Evolutionary conservation across 2,888 invertebrate species (phyloP).

Genomic region (Cheilosia urbana): DNA sequence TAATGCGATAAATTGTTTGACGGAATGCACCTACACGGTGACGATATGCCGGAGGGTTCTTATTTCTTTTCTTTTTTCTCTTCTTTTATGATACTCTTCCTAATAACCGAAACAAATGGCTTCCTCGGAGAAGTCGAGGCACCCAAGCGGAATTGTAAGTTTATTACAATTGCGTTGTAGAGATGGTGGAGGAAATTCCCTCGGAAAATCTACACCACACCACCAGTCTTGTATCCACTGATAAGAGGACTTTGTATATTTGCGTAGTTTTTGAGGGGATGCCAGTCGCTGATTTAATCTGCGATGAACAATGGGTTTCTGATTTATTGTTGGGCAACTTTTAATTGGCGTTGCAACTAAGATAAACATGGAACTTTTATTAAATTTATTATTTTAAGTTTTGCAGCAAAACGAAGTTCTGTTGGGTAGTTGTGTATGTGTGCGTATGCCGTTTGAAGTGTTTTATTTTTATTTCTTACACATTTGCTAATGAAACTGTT

Average conservation of each 20-base stretch:
- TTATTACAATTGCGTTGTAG: slow-evolving; percentile 40
- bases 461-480: too few species aligned
- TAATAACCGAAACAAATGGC: slow-evolving; percentile 45
- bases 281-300: slow-evolving; percentile 41
- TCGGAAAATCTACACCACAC: neutral
- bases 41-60: slow-evolving; percentile 13
- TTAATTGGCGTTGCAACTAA: slow-evolving; percentile 52
- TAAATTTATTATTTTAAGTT: slow-evolving; percentile 7
- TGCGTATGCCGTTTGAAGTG: too few species aligned
- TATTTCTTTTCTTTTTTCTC: too few species aligned
- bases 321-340: slow-evolving; percentile 57
- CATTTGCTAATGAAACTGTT: too few species aligned
- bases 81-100: slow-evolving; percentile 21
- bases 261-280: slow-evolving; percentile 51
- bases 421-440: too few species aligned
- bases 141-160: slow-evolving; percentile 32
- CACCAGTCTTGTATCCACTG: neutral
- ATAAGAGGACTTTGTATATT: slow-evolving; percentile 51
- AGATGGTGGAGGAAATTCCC: neutral
- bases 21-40: slow-evolving; percentile 22
- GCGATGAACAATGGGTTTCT: slow-evolving; percentile 46
- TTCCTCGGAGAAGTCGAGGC: slow-evolving; percentile 28
- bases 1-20: slow-evolving; percentile 31
- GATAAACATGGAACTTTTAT: slow-evolving; percentile 25
- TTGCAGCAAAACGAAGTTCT: too few species aligned